Evolutionary conservation across 2,113 vertebrate genomes (phyloP).

Genomic region (Oreotrochilus melanogaster): DNA sequence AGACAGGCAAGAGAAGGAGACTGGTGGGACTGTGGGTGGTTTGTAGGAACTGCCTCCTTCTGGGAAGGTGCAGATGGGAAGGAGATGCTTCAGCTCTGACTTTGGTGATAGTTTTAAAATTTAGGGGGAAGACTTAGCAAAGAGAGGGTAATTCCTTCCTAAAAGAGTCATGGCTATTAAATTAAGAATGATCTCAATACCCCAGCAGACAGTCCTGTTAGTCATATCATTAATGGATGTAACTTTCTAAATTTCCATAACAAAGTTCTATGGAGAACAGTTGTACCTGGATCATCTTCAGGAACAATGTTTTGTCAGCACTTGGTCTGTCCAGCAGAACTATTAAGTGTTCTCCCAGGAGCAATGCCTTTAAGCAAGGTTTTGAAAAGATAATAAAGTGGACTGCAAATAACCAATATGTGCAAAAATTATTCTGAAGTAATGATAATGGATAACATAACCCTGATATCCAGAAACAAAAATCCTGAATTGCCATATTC

Average conservation of each 20-base stretch:
- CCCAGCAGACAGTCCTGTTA: neutral
- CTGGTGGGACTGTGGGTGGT: neutral
- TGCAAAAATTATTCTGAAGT: neutral
- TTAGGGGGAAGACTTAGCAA: neutral
- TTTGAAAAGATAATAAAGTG: neutral
- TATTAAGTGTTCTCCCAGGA: neutral
- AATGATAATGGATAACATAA: neutral
- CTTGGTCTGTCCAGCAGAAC: neutral
- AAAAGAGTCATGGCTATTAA: neutral
- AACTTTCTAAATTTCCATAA: neutral
- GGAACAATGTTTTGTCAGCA: neutral
- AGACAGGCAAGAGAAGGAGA: constrained; percentile 81
- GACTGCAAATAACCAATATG: neutral
- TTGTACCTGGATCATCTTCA: neutral
- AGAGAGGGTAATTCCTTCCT: neutral
- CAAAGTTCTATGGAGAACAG: neutral
- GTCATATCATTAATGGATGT: neutral
- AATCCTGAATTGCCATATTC: neutral
- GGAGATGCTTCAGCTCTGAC: neutral
- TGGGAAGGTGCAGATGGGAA: neutral
- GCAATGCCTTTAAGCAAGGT: neutral
- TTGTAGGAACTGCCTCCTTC: neutral
- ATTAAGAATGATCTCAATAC: neutral
- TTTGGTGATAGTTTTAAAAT: neutral
- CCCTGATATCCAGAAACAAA: neutral